A percentile compares a stretch with the other conserved stretches of the same genome.
Conservation (phyloP, 2,797 vertebrate genomes). For the Rhincodon typus region DNA sequence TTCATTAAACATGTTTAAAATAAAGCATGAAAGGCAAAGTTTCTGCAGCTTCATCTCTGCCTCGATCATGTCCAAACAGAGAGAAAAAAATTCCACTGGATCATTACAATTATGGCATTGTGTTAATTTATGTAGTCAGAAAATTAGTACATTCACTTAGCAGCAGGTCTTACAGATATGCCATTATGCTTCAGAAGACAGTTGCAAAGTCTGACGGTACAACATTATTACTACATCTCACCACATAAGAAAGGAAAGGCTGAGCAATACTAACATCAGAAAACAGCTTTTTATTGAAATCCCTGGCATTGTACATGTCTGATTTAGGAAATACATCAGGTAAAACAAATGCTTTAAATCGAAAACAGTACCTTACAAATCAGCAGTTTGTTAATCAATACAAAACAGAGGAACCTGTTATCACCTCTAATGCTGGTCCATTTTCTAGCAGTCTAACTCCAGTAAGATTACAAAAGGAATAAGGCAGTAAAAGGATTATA, state of each 20-base stretch:
- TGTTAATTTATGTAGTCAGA: slow-evolving; percentile 11
- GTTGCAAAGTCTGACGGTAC: not conserved
- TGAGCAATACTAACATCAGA: not conserved
- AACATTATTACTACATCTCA: not conserved
- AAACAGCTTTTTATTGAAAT: not conserved
- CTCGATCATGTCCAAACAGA: not conserved
- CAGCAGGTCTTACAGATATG: not conserved
- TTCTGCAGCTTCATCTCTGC: not conserved
- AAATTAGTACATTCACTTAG: slow-evolving; percentile 27
- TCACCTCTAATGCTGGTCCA: slow-evolving; percentile 81
- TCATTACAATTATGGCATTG: not conserved
- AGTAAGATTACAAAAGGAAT: slow-evolving; percentile 78
- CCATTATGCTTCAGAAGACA: not conserved
- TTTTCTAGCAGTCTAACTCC: slow-evolving; percentile 73
- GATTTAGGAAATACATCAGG: not conserved
- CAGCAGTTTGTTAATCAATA: slow-evolving; percentile 50
- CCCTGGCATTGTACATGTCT: not conserved
- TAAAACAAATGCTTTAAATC: not conserved
- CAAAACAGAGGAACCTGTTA: slow-evolving; percentile 66
- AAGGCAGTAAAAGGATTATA: slow-evolving; percentile 67
- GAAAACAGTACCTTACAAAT: not conserved
- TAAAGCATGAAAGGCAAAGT: not conserved
- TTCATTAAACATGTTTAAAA: not conserved
- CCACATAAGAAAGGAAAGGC: not conserved
- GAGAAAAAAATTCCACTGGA: not conserved